These are phyloP conservation scores for Corythornis vintsioides DNA, from an alignment of 2,113 vertebrate genomes.

Conservation along the genomic window DNA sequence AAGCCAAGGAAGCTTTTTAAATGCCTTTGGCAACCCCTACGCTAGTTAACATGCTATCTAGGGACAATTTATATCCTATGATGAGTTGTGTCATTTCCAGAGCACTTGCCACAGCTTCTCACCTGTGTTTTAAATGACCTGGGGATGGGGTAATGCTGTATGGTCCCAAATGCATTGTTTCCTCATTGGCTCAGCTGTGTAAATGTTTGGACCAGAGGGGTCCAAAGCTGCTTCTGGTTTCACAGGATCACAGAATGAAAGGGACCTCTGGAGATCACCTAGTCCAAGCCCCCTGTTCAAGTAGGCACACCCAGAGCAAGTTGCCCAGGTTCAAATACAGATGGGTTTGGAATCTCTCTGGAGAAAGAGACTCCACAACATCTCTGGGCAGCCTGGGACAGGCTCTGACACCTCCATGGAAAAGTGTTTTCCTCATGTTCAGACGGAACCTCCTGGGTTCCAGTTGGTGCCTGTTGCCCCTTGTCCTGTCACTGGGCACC, in stretches of 20 bases:
- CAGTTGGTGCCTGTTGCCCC: too few species aligned
- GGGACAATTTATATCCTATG: neutral
- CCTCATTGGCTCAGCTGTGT: neutral
- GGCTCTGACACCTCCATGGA: too few species aligned
- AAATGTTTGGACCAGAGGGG: neutral
- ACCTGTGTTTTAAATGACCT: neutral
- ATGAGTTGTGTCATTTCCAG: neutral
- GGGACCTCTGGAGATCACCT: neutral
- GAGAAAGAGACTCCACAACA: neutral
- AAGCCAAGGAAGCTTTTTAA: neutral
- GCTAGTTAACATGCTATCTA: fast-evolving
- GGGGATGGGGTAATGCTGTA: neutral
- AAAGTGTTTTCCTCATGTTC: too few species aligned
- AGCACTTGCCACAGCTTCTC: neutral
- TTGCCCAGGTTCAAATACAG: neutral
- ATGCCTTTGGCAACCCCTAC: neutral
- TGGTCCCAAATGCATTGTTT: neutral
- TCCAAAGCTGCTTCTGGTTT: neutral
- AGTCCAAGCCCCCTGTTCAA: neutral
- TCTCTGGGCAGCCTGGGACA: neutral
- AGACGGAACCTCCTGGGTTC: too few species aligned
- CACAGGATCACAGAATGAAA: neutral
- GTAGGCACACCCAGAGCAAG: neutral
- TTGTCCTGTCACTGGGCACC: too few species aligned
- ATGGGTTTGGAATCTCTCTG: neutral